A percentile compares a stretch with the other conserved stretches of the same genome.
Evolutionary conservation across 2,797 vertebrate species (phyloP).

Genomic region (Hippopotamyrus pictus): DNA sequence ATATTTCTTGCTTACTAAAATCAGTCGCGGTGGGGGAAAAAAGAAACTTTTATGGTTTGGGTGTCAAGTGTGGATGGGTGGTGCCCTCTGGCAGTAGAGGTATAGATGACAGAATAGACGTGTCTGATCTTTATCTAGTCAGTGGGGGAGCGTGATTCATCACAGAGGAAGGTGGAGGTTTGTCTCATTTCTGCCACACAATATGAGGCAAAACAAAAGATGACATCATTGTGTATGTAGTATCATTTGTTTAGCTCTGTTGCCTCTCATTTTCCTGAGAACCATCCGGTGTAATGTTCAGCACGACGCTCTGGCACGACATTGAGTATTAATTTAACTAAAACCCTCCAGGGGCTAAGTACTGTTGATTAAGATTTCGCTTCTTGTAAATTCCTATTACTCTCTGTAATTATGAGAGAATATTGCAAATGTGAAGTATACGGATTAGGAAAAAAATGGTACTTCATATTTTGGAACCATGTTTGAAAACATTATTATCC

Average conservation of each 20-base stretch:
- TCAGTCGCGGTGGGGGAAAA: not conserved
- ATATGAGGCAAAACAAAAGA: not conserved
- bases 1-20: not conserved
- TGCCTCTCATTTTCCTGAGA: constrained; percentile 14
- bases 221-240: not conserved
- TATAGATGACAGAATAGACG: not conserved
- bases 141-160: constrained; percentile 8
- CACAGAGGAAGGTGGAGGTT: not conserved
- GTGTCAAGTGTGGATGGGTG: not conserved
- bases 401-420: constrained; percentile 17
- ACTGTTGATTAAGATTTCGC: constrained; percentile 24
- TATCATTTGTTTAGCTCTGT: not conserved
- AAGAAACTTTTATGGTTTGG: not conserved
- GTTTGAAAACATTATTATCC: not conserved
- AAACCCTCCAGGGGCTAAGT: constrained; percentile 19
- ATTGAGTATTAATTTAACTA: constrained; percentile 24
- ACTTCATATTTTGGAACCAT: not conserved
- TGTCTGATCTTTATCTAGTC: constrained; percentile 12
- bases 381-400: constrained; percentile 22
- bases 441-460: not conserved
- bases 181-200: not conserved
- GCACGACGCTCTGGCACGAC: constrained; percentile 6
- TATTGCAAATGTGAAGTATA: constrained; percentile 3
- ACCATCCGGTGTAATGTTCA: constrained; percentile 6
- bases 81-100: not conserved